Evolutionary conservation across 2,888 invertebrate species (phyloP), one percentile per base, ranked within the genome.

Genomic region (Crematogaster levior): DNA sequence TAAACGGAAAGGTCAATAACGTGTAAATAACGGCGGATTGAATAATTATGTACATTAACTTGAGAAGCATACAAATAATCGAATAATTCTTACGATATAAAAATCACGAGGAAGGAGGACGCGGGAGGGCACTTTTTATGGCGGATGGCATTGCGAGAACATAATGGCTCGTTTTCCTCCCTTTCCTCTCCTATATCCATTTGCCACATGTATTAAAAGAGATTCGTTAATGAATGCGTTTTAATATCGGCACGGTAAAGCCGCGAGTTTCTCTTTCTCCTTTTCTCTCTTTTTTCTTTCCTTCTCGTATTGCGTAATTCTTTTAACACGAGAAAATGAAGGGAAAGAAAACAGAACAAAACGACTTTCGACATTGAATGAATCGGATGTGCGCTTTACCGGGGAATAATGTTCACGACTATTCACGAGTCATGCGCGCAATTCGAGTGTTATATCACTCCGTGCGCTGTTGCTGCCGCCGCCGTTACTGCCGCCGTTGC

Each of bases 241-340:
- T 90, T 92, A 91, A 92, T 92, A 91, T 91, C 86, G 87, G 85
- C 83, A 85, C 86, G 83, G 81, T 91, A 91, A 90, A 92, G 84
- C 89, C 86, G 82, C 85, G 66, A 85, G 3, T 60, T 18, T 40
- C 12, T n/a, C n/a, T 18, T 12, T 15, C 40, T 40, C 40, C 18
- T 30, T 5, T 40, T 10, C n/a, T 56, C 21, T 21, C 15, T 30
- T 3, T 21, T n/a, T n/a, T n/a, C 21, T 56, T 10, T 73, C 15
- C 18, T 40, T 37, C 30, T 60, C 21, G 18, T 53, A 40, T 30
- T 34, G 27, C 56, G 53, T 56, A 43, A 53, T 58, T 74, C 75
- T 58, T 74, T 80, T n/a, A 37, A 21, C 40, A 12, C 53, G 40
- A 10, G 10, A 43, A 53, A 77, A 77, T 53, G 53, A 77, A 53